These are phyloP conservation scores for Noctua fimbriata DNA, from an alignment of 2,888 invertebrate genomes.

Conservation along the genomic window DNA sequence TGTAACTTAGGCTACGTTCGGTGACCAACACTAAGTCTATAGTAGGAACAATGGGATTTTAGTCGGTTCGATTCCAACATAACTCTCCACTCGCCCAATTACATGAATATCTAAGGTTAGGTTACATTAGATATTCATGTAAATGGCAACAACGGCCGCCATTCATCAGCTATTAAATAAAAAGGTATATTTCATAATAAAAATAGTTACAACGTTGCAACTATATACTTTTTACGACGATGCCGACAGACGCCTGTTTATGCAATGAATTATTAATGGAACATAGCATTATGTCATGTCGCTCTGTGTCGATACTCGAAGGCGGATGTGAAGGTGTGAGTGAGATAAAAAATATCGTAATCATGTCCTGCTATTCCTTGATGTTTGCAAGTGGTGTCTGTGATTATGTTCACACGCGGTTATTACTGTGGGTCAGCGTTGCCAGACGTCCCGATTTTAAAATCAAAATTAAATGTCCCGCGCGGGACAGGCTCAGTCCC, in stretches of 20 bases:
- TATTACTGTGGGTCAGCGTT: not conserved
- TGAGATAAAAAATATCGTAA: constrained; percentile 10
- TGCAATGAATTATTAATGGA: constrained; percentile 50
- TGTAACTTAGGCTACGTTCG: too few species aligned
- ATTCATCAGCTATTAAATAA: not conserved
- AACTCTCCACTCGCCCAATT: too few species aligned
- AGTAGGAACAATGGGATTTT: too few species aligned
- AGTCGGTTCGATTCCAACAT: too few species aligned
- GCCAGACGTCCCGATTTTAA: too few species aligned
- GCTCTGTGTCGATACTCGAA: constrained; percentile 22
- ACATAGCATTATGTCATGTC: constrained; percentile 49
- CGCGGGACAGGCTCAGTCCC: too few species aligned
- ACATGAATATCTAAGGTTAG: too few species aligned
- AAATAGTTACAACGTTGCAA: constrained; percentile 11
- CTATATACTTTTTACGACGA: constrained; percentile 10
- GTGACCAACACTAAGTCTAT: too few species aligned
- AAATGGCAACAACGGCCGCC: not conserved
- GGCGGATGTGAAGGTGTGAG: constrained; percentile 23
- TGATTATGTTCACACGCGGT: constrained; percentile 19
- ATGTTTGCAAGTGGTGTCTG: constrained; percentile 9
- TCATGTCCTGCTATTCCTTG: not conserved
- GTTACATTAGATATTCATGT: not conserved
- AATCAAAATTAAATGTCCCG: too few species aligned
- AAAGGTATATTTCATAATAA: not conserved
- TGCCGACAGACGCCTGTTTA: constrained; percentile 28